phyloP scores from a whole-genome alignment of 2,888 invertebrate species.

The Galeruca laticollis region DNA sequence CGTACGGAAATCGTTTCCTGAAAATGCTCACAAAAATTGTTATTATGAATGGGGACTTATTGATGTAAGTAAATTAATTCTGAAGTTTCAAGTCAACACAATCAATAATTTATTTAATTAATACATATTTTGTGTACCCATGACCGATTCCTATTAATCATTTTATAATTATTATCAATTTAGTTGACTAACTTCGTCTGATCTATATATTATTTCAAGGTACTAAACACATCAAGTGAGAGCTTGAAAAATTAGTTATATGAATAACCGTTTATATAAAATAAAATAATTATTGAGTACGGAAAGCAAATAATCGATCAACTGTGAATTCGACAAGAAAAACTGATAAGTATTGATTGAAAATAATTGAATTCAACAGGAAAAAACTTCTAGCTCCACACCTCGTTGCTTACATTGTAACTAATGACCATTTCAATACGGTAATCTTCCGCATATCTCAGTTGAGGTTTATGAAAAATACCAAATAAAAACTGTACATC shows the following conservation, averaged over 20 bases:
- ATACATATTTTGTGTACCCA: too few species aligned
- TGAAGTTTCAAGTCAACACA: too few species aligned
- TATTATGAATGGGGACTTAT: too few species aligned
- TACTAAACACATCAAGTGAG: too few species aligned
- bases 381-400: constrained; percentile 21
- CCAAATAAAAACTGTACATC: constrained; percentile 23
- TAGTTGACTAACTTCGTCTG: too few species aligned
- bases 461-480: constrained; percentile 19
- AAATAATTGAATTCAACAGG: constrained; percentile 18
- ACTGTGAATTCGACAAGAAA: constrained; percentile 10
- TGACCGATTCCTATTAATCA: too few species aligned
- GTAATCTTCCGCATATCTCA: constrained; percentile 26
- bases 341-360: constrained; percentile 7
- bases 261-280: not conserved
- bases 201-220: too few species aligned
- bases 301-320: constrained; percentile 2
- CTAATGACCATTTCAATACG: constrained; percentile 16
- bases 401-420: constrained; percentile 23
- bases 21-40: too few species aligned
- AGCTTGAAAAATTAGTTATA: not conserved
- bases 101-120: too few species aligned
- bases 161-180: too few species aligned
- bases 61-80: too few species aligned
- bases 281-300: not conserved
- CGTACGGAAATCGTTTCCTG: too few species aligned